Evolutionary conservation across 2,797 vertebrate species (phyloP), one percentile per base, ranked within the genome.

Genomic region (Columba guinea): DNA sequence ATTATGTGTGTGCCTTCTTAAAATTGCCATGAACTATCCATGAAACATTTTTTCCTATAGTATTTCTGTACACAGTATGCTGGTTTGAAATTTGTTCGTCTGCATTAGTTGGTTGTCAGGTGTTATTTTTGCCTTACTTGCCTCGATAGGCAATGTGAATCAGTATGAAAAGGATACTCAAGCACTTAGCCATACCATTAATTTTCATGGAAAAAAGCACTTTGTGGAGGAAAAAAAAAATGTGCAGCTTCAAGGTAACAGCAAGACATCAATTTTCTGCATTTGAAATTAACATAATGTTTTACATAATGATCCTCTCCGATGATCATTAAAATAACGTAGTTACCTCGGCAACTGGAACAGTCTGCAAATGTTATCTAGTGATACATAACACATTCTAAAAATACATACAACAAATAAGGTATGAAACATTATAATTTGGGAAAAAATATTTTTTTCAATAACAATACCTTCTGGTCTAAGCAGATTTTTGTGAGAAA

Each of bases 291-390:
- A 96, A 96, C 93, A 93, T 94, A 89, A 83, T 96, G 88, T 93
- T 97, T 96, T 96, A 95, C 94, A 96, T 96, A 95, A 95, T 95
- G 95, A 92, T 92, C 56, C 35, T 93, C 70, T 92, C 84, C 1
- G 24, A 78, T 94, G 94, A 94, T 96, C 95, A 93, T 96, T 96
- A 95, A 97, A 95, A 95, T 94, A 96, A 93, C 91, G 65, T 94
- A 94, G 96, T 97, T 96, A 95, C 96, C 96, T 96, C 93, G 94
- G 96, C 95, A 97, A 97, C 96, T 95, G 94, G 88, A 96, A 84
- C 90, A 93, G 90, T 64, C 93, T 96, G 90, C 81, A 84, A 95
- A 90, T 93, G 90, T 95, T 90, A 95, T 82, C 91, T 89, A 68
- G 68, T 82, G 86, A 90, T 90, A 84, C 90, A 93, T 92, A 96